Evolutionary conservation across 2,888 invertebrate species (phyloP), one percentile per base, ranked within the genome.

Genomic region (Endotricha flammealis): DNA sequence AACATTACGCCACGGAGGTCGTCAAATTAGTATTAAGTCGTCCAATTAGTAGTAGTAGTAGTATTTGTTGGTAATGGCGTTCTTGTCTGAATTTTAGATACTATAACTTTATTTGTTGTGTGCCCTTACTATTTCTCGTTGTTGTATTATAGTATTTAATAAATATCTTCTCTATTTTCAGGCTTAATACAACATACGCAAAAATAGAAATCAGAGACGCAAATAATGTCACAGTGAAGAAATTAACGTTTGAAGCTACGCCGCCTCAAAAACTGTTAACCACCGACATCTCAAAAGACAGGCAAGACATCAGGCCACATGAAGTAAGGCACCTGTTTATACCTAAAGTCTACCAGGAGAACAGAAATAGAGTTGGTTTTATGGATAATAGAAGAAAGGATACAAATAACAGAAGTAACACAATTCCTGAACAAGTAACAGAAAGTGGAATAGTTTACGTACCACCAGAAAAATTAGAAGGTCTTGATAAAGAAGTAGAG

Each of bases 381-480:
- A 63, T 79, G 44, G 85, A 77, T 48, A 83, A 73, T 44, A 69
- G 79, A 50, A 71, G 76, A 57, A 76, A 65, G 64, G 73, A 76
- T 37, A 33, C 57, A 13, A 69, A 60, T 14, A 63, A 48, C 36
- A 81, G 70, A 60, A 60, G 67, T 41, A 55, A 60, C 29, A 55
- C 57, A 29, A 44, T 57, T 43, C 52, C 69, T 36, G 79, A 77
- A 41, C 57, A 62, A 39, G 62, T 67, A 27, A 79, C 81, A 29
- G 75, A 77, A 52, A 64, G 65, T 57, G 66, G 66, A 33, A 64
- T 82, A 46, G 53, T 86, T 36, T 86, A 83, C 40, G 68, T 86
- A 33, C 85, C 86, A 64, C 85, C 86, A 22, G 86, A 85, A 48
- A 82, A 79, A 41, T 59, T 78, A 42, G 83, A 86, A 58, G 82